Evolutionary conservation across 2,888 invertebrate genomes (phyloP), one percentile per base, ranked within the genome.

Genomic region (Oscheius myriophilus): DNA sequence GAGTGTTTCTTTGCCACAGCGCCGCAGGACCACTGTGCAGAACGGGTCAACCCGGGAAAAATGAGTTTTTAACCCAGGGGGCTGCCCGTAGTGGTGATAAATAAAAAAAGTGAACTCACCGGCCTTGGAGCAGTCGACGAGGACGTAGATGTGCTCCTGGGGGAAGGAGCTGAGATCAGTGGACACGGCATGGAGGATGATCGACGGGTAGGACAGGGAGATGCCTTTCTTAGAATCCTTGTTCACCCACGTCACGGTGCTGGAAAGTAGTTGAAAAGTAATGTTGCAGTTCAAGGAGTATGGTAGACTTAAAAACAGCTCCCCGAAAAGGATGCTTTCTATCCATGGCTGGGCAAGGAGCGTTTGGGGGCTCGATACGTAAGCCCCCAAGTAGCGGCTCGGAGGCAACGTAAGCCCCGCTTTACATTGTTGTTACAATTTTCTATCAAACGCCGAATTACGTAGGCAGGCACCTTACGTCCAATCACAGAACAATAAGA

Each of bases 111-210:
- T 4, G n/a, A 49, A 55, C 75, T 41, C 59, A 82, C 82, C 81
- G 14, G 75, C 70, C 70, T 72, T 78, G 41, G 69, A 70, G 14
- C 91, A 91, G 85, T 92, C 92, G 18, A 92, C 88, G 88, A 93
- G 91, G 79, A 93, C 87, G 82, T 92, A 92, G 3, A 93, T 88
- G 78, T 92, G 92, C 43, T 92, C 91, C 2, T 90, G 89, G 0
- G 92, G 91, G 87, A 91, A 91, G 53, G 90, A 87, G 71, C 88
- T 88, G 46, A 89, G 86, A 75, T 93, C 92, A 77, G 91, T 88
- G 59, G 92, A 92, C 23, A 92, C 89, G 0, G 92, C 93, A 83
- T 93, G 93, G 14, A 93, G 89, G 0, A 91, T 90, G 85, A 93
- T 92, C 80, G 90, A 90, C 1, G 90, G 91, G 86, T 93, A 93